phyloP scores from a whole-genome alignment of 2,113 vertebrate species.

The Bettongia penicillata region DNA sequence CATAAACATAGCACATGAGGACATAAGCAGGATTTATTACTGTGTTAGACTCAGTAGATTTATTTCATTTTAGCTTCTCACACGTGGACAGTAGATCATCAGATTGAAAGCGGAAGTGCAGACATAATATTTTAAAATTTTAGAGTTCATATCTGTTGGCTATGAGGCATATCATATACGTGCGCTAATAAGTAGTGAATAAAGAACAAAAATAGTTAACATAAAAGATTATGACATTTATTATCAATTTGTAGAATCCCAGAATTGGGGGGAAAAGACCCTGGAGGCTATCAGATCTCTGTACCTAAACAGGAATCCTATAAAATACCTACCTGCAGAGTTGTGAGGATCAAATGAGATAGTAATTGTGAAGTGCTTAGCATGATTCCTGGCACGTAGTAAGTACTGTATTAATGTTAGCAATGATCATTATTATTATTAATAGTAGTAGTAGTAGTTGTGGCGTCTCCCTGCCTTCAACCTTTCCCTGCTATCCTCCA shows the following conservation, averaged over 20 bases:
- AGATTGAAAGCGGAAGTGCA: neutral
- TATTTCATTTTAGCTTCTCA: neutral
- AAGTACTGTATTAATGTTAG: neutral
- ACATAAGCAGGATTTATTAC: conserved; percentile 26
- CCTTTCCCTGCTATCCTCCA: neutral
- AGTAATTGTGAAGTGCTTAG: neutral
- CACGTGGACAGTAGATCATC: neutral
- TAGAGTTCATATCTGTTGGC: conserved; percentile 1
- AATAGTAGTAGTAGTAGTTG: neutral
- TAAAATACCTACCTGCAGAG: neutral
- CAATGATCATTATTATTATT: no score
- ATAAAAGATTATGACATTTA: conserved; percentile 1
- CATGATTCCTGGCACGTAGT: neutral
- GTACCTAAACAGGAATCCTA: neutral
- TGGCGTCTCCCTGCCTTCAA: neutral
- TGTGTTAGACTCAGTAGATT: conserved; percentile 10
- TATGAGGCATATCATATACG: conserved; percentile 10
- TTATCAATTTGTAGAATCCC: neutral
- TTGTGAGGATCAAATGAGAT: neutral
- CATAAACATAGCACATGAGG: neutral
- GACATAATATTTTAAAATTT: conserved; percentile 9
- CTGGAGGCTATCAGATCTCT: neutral
- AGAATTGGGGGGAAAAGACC: neutral
- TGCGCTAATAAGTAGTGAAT: conserved; percentile 26
- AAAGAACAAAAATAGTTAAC: conserved; percentile 1